Evolutionary conservation across 2,888 invertebrate genomes (phyloP).

Genomic region (Ceriagrion tenellum): DNA sequence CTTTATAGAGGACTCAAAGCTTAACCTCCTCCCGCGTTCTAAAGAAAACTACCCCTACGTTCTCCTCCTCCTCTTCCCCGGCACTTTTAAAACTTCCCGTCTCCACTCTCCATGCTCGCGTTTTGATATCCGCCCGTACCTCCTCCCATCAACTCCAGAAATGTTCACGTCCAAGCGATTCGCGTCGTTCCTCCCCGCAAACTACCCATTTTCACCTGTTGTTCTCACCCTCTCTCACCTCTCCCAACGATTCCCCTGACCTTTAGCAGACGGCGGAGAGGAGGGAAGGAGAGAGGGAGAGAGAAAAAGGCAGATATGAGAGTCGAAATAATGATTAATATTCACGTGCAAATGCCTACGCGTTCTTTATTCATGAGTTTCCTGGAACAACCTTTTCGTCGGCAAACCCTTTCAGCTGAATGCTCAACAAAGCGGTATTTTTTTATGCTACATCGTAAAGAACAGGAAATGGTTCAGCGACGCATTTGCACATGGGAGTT

Average conservation of each 20-base stretch:
- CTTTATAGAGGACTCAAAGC: no score
- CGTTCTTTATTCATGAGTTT: conserved; percentile 64
- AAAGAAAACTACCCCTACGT: no score
- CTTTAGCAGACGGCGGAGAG: conserved; percentile 15
- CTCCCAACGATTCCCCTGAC: neutral
- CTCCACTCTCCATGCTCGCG: neutral
- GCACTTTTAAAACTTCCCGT: no score
- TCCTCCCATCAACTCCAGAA: neutral
- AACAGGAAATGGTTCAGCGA: conserved; percentile 48
- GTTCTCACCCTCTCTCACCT: neutral
- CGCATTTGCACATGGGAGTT: neutral
- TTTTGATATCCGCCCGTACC: neutral
- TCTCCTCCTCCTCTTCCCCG: no score
- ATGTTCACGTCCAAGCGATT: neutral
- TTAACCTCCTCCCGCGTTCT: no score
- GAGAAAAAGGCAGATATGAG: neutral
- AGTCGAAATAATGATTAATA: conserved; percentile 57
- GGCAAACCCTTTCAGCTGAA: neutral
- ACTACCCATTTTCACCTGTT: neutral
- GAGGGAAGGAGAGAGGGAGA: neutral
- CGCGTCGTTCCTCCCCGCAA: neutral
- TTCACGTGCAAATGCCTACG: conserved; percentile 50
- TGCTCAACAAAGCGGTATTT: neutral
- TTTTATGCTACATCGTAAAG: conserved; percentile 62
- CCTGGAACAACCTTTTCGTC: conserved; percentile 28